Evolutionary conservation across 2,888 invertebrate genomes (phyloP), one percentile per base, ranked within the genome.

Genomic region (Dermolepida albohirtum): DNA sequence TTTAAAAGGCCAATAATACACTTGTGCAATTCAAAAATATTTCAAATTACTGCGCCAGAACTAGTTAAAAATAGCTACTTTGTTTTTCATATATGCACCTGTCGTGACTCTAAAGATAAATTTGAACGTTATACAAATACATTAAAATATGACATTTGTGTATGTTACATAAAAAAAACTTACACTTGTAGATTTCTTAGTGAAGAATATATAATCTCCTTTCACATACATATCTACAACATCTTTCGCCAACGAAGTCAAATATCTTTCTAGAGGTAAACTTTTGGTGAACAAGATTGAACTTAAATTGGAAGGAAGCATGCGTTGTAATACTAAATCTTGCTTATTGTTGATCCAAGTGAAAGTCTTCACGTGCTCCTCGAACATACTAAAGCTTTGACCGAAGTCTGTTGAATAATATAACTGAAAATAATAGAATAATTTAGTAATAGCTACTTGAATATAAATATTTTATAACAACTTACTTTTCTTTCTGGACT

Each of bases 161-260:
- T n/a, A n/a, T n/a, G n/a, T 22, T 22, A 22, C 1, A 4, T 2
- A 22, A 66, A 55, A 6, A 6, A 17, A 54, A 82, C 87, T 85
- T 79, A 91, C 91, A 85, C 87, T 86, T 73, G 85, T 85, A 50
- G 83, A 83, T 78, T 89, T 89, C 78, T 89, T 90, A 0, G 93
- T 92, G 0, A 91, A 94, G 83, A 96, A 95, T 88, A 95, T 90
- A 81, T 91, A 96, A 76, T 94, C 92, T 12, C 91, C 93, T 78
- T 90, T 91, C 39, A 94, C 88, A 78, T 92, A 91, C 81, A 96
- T 94, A 79, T 95, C 94, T 77, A 91, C 89, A 1, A 94, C 92
- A 73, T 90, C 87, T 14, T 87, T 86, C 4, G 79, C 77, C 47
- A 78, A 77, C 27, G 34, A 43, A 64, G 79, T 74, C 39, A 76